Evolutionary conservation across 2,888 invertebrate species (phyloP).

Genomic region (Epinotia ramella): DNA sequence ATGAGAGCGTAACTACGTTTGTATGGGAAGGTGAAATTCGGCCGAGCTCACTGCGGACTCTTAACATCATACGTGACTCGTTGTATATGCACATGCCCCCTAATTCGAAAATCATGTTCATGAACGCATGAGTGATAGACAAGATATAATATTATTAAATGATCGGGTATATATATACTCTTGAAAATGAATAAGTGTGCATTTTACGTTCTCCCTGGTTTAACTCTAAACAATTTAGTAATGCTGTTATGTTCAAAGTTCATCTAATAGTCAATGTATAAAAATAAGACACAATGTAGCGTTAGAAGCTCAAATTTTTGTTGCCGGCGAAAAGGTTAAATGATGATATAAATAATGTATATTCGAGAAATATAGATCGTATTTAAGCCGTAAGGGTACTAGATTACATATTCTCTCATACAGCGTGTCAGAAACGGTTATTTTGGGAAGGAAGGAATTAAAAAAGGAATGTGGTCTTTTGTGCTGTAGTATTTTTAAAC

Average conservation of each 20-base stretch:
- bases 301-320: slow-evolving; percentile 38
- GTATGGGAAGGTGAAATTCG: too few species aligned
- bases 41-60: too few species aligned
- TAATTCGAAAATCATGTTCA: background rate
- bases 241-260: slow-evolving; percentile 40
- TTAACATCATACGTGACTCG: background rate
- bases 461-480: background rate
- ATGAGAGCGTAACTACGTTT: too few species aligned
- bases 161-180: background rate
- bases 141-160: background rate
- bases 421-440: slow-evolving; percentile 26
- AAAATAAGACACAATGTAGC: slow-evolving; percentile 15
- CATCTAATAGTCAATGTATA: slow-evolving; percentile 36
- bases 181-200: background rate
- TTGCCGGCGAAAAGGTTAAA: slow-evolving; percentile 21
- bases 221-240: slow-evolving; percentile 9
- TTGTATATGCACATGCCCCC: background rate
- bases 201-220: slow-evolving; percentile 12
- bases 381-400: slow-evolving; percentile 40
- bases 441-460: background rate
- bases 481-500: background rate
- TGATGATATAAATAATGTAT: slow-evolving; percentile 44
- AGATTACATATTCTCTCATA: slow-evolving; percentile 17
- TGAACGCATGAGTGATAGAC: background rate
- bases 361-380: slow-evolving; percentile 48